A percentile compares a stretch with the other conserved stretches of the same genome.
Evolutionary conservation across 2,888 invertebrate genomes (phyloP).

Genomic region (Charanyca ferruginea): DNA sequence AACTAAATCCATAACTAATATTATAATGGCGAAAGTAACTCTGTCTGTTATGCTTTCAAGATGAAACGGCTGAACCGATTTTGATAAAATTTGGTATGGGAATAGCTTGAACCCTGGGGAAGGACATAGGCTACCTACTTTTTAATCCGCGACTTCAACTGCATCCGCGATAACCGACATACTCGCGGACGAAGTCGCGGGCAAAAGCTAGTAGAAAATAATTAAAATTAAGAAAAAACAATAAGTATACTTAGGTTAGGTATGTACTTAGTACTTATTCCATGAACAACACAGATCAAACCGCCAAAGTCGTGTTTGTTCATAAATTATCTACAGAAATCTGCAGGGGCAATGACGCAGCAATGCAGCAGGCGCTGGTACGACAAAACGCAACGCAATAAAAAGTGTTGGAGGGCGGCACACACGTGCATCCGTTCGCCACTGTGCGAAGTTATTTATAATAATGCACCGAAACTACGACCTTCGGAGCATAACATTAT

Average conservation of each 20-base stretch:
- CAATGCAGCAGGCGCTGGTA: conserved; percentile 48
- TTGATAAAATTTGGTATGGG: too few relatives aligned
- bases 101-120: too few relatives aligned
- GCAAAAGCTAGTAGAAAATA: neutral
- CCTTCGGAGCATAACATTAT: conserved; percentile 47
- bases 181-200: too few relatives aligned
- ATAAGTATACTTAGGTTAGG: too few relatives aligned
- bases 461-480: conserved; percentile 60
- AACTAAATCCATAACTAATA: neutral
- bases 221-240: neutral
- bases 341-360: conserved; percentile 70
- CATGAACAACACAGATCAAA: conserved; percentile 54
- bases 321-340: conserved; percentile 62
- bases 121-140: too few relatives aligned
- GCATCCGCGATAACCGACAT: too few relatives aligned
- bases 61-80: too few relatives aligned
- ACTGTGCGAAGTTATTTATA: conserved; percentile 87
- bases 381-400: conserved; percentile 77
- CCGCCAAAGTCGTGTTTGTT: conserved; percentile 56
- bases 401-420: conserved; percentile 82
- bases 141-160: too few relatives aligned
- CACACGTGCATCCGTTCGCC: conserved; percentile 89
- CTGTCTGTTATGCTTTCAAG: too few relatives aligned
- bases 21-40: too few relatives aligned
- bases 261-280: too few relatives aligned